Percentiles rank a stretch among this genome's conserved stretches.
phyloP scores from a whole-genome alignment of 2,113 vertebrate genomes.

The Acinonyx jubatus region DNA sequence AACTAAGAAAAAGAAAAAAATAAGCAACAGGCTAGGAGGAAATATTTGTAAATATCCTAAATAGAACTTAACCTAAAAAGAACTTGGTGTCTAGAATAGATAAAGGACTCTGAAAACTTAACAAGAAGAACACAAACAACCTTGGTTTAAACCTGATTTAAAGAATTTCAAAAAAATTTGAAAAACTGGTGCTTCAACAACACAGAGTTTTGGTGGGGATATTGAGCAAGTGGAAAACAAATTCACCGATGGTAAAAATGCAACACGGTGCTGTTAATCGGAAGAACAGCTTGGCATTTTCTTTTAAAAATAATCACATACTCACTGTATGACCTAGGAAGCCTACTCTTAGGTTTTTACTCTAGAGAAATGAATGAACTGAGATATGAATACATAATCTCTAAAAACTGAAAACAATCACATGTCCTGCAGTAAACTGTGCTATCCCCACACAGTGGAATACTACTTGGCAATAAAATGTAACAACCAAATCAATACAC shows the following conservation, averaged over 20 bases:
- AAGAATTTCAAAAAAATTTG: neutral
- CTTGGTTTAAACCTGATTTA: neutral
- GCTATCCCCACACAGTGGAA: neutral
- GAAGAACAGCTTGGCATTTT: neutral
- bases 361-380: neutral
- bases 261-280: neutral
- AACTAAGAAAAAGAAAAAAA: constrained; percentile 25
- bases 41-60: neutral
- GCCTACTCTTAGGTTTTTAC: neutral
- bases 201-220: neutral
- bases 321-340: neutral
- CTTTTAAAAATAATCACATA: constrained; percentile 20
- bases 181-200: neutral
- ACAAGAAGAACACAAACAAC: neutral
- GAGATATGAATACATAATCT: neutral
- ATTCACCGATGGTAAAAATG: neutral
- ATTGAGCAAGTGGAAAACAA: neutral
- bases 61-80: neutral
- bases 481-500: neutral
- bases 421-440: neutral
- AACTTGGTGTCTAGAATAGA: neutral
- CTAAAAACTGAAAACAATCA: neutral
- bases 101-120: constrained; percentile 15
- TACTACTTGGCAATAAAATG: neutral
- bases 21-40: neutral